Percentiles rank a stretch among this genome's conserved stretches.
Conservation (phyloP, 2,888 invertebrate species). For the Stenichneumon culpator region DNA sequence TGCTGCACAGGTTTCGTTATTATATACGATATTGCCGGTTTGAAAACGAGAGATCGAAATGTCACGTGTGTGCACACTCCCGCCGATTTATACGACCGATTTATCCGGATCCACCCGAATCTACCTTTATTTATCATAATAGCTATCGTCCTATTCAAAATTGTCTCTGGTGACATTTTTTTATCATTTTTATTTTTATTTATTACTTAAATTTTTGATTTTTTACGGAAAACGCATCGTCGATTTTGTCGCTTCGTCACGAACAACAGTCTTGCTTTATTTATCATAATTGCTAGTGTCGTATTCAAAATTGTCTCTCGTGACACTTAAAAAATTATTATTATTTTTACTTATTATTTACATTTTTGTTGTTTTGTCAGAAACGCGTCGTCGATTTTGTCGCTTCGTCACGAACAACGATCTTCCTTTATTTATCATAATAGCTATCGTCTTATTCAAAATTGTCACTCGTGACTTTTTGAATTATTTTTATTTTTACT, state of each 20-base stretch:
- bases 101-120: not conserved
- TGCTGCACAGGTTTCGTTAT: conserved; percentile 46
- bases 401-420: not conserved
- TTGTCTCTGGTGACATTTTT: not conserved
- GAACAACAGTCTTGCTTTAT: not conserved
- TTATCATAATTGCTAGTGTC: conserved; percentile 4
- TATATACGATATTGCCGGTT: conserved; percentile 53
- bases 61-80: not conserved
- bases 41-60: conserved; percentile 29
- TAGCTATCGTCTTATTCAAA: not conserved
- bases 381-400: not conserved
- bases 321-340: not conserved
- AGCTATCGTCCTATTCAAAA: not conserved
- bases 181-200: not conserved
- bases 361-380: too few species aligned
- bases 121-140: conserved; percentile 35
- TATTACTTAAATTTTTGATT: not conserved
- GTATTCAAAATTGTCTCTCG: not conserved
- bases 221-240: not conserved
- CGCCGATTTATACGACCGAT: conserved; percentile 15
- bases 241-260: not conserved
- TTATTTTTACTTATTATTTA: not conserved
- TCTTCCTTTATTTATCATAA: conserved; percentile 17
- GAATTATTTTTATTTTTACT: not conserved
- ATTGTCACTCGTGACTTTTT: not conserved